Conservation (phyloP, 1,140 invertebrate species). For the Drepana arcuata region DNA sequence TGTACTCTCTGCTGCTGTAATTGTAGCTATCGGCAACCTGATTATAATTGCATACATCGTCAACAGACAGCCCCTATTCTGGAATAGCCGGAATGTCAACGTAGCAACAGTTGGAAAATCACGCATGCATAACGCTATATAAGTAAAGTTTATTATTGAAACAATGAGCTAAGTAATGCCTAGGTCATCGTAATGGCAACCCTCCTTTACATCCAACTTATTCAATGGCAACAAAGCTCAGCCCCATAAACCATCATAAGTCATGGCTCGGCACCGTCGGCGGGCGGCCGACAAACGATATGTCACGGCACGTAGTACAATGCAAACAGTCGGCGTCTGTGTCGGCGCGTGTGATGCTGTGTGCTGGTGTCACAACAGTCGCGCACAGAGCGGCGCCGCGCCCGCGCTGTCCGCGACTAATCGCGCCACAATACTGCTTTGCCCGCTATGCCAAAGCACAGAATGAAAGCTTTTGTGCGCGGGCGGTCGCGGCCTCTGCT, state of each 20-base stretch:
- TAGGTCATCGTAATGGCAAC: conserved; percentile 32
- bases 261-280: conserved; percentile 22
- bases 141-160: not conserved
- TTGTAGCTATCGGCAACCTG: too few species aligned
- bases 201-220: conserved; percentile 30
- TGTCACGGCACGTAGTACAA: conserved; percentile 63
- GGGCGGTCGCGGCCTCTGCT: conserved; percentile 34
- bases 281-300: conserved; percentile 46
- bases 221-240: conserved; percentile 35
- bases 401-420: too few species aligned
- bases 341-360: conserved; percentile 44
- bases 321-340: conserved; percentile 60
- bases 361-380: conserved; percentile 45
- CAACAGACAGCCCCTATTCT: too few species aligned
- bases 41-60: too few species aligned
- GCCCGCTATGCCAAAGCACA: conserved; percentile 14
- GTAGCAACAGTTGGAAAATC: not conserved
- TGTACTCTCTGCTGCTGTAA: too few species aligned
- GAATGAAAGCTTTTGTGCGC: conserved; percentile 38
- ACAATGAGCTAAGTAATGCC: conserved; percentile 22
- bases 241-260: conserved; percentile 39
- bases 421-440: conserved; percentile 37
- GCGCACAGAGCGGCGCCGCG: conserved; percentile 31
- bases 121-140: not conserved
- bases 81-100: too few species aligned